Percentiles rank a stretch among this genome's conserved stretches.
These are phyloP conservation scores for Serripes groenlandicus DNA, from an alignment of 2,888 invertebrate genomes.

Conservation along the genomic window DNA sequence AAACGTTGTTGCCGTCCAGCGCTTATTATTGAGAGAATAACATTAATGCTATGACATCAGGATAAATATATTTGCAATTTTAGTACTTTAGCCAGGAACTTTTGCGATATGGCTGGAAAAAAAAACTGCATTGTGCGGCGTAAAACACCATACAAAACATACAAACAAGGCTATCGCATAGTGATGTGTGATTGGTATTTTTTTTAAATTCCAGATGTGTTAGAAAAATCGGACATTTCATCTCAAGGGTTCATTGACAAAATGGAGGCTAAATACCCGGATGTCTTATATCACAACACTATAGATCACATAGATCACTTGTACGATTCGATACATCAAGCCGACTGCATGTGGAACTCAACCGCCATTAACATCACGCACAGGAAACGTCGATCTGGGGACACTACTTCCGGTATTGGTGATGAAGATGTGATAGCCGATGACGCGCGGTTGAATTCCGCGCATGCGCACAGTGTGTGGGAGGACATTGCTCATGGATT, in stretches of 20 bases:
- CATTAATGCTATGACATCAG: too few relatives aligned
- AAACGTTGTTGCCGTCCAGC: too few relatives aligned
- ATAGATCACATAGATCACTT: conserved; percentile 17
- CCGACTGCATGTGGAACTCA: conserved; percentile 12
- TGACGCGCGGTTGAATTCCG: neutral
- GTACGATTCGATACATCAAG: conserved; percentile 6
- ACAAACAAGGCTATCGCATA: too few relatives aligned
- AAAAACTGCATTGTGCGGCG: too few relatives aligned
- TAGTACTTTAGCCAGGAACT: too few relatives aligned
- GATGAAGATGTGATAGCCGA: neutral
- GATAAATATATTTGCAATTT: too few relatives aligned
- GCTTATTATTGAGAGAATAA: too few relatives aligned
- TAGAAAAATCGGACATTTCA: conserved; percentile 15
- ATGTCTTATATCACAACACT: neutral
- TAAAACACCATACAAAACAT: too few relatives aligned
- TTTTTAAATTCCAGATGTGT: too few relatives aligned
- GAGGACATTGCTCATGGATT: conserved; percentile 16
- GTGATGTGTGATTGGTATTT: too few relatives aligned
- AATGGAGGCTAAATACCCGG: conserved; percentile 30
- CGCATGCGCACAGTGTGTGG: conserved; percentile 22
- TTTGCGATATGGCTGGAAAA: too few relatives aligned
- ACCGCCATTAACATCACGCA: neutral
- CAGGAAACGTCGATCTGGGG: neutral
- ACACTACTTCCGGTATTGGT: neutral
- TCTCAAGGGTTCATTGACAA: conserved; percentile 25